Evolutionary conservation across 2,888 invertebrate genomes (phyloP), one percentile per base, ranked within the genome.

Genomic region (Octonoba sinensis): DNA sequence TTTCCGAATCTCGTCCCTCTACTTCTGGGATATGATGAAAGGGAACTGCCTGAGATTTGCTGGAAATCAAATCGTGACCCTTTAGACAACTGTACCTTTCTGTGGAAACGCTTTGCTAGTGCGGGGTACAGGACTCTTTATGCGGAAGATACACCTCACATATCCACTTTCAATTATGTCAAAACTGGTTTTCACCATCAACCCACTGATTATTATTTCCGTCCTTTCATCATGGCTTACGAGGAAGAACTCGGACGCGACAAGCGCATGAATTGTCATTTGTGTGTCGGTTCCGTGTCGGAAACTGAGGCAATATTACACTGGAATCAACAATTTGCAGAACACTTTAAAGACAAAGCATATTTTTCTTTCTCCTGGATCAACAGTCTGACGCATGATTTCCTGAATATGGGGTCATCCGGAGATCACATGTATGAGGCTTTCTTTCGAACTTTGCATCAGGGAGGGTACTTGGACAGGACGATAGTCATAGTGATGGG

Each of bases 371-470:
- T 89, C 69, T 83, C 87, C 12, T 88, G 88, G 85, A 85, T 89
- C 54, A 87, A 87, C 36, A 86, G 88, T 64, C 85, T 88, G 8
- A 87, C 87, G 4, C 88, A 89, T 66, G 88, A 88, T 60, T 85
- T 85, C 72, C 82, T 87, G 13, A 88, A 88, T 83, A 85, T 86
- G 57, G 87, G 87, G 0, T 87, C 86, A 12, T 84, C 86, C n/a
- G 88, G 87, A 0, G 89, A 89, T 76, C 85, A 85, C 0, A 86
- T 87, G 15, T 87, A 88, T 66, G 57, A 85, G 84, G 86, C 88
- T 0, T 91, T 94, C 86, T 89, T 96, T 72, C 87, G 89, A 83
- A 88, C 89, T 75, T 87, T 93, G 70, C 88, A 91, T 51, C 85
- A 88, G 0, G 87, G 90, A 1, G 90, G 90, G 0, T 89, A 91